Percentiles rank a stretch among this genome's conserved stretches.
These are phyloP conservation scores for Alectoris magna DNA, from an alignment of 2,797 vertebrate genomes.

Conservation along the genomic window DNA sequence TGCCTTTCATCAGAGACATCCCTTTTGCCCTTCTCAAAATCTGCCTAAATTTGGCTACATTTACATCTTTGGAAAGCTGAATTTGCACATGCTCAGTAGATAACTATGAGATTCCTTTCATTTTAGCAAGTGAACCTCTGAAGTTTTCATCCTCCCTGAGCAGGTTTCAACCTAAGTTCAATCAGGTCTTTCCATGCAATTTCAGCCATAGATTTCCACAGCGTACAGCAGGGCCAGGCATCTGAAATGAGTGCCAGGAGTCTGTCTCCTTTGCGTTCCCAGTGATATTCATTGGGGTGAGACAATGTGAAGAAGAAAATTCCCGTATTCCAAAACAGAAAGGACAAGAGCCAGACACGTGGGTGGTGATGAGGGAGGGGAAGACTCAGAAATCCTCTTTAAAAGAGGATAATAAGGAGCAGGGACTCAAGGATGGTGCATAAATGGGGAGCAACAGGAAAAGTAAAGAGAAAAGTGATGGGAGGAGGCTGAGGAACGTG, in stretches of 20 bases:
- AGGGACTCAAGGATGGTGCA: fast-evolving
- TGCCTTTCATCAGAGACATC: constrained; percentile 37
- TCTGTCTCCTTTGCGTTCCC: neutral
- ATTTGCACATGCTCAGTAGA: neutral
- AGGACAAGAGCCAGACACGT: neutral
- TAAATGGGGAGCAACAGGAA: neutral
- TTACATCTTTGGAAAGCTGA: neutral
- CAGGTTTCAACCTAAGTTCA: neutral
- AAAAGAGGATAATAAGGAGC: neutral
- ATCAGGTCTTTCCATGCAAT: neutral
- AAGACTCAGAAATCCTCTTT: neutral
- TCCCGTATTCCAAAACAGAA: neutral
- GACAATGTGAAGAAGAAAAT: neutral
- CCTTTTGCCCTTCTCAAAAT: constrained; percentile 20
- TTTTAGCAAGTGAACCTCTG: neutral
- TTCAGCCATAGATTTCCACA: neutral
- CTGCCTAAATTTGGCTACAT: neutral
- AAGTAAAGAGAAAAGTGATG: neutral
- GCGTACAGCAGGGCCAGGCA: neutral
- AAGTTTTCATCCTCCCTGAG: neutral
- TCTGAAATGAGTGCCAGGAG: neutral
- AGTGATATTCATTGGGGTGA: neutral
- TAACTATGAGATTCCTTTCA: constrained; percentile 2
- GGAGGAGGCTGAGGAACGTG: fast-evolving
- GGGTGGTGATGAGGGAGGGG: neutral